phyloP scores from a whole-genome alignment of 2,113 vertebrate species.

The Aramus guarauna region DNA sequence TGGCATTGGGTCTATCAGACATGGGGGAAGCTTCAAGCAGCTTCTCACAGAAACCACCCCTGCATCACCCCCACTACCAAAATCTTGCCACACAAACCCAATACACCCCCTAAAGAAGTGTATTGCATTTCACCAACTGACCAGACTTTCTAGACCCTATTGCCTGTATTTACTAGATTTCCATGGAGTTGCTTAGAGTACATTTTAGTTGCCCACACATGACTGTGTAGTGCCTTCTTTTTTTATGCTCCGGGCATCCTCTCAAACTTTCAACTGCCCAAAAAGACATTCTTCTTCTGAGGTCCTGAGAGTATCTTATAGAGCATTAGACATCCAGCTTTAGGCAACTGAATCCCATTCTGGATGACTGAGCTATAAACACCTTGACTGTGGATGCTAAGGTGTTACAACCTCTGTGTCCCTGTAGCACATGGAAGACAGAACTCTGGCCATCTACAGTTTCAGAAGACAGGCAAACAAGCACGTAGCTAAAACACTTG shows the following conservation, averaged over 20 bases:
- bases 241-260: neutral
- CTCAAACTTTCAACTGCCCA: neutral
- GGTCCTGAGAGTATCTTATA: neutral
- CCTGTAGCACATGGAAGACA: neutral
- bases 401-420: neutral
- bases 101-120: neutral
- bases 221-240: neutral
- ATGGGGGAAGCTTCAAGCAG: too few relatives aligned
- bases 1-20: too few relatives aligned
- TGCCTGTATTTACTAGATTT: neutral
- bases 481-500: neutral
- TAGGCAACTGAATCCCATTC: neutral
- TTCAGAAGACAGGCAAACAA: neutral
- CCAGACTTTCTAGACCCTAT: neutral
- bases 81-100: too few relatives aligned
- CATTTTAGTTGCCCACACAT: neutral
- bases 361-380: neutral
- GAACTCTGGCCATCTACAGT: neutral
- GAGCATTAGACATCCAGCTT: neutral
- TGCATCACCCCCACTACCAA: too few relatives aligned
- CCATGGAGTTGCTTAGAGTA: neutral
- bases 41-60: too few relatives aligned
- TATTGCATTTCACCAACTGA: neutral
- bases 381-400: too few relatives aligned
- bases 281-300: neutral